Base-by-base conservation (phyloP, 1,140 invertebrate genomes). In the Orussus abietinus region DNA sequence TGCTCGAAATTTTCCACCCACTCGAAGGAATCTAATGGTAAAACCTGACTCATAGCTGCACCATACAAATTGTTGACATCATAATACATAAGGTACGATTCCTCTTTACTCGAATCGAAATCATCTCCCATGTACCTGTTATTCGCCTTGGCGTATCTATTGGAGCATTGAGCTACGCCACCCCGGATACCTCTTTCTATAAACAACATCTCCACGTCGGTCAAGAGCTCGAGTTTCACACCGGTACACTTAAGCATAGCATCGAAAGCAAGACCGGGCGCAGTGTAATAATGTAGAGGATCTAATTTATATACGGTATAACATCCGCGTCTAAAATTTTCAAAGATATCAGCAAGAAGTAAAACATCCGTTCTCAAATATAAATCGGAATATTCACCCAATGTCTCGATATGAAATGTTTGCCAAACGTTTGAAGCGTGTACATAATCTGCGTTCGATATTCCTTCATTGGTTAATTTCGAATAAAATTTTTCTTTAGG, bases 341-440 rank as follows among this genome's bases (percentile, higher is more conserved):
- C 57, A 52, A 75, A 74, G 18, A 73, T 44, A 50, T 74, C 68
- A 4, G 53, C 38, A 17, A 75, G 49, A 7, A 74, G 30, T n/a
- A 75, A 39, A 7, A 75, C 65, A 57, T 75, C 68, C 10, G 56
- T 56, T 49, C 64, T 66, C 12, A 71, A 36, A 47, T 74, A 64
- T 14, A 64, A 46, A 48, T 66, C 51, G 17, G 38, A 59, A 41
- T 62, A 62, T 30, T 59, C 45, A 17, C 57, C 56, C 38, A 59
- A 36, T 13, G 38, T 55, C 47, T 55, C 28, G 19, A 56, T 52
- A 22, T 54, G 29, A 51, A 77, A 77, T 29, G 20, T 47, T 14
- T 61, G 34, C 72, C 73, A 76, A 15, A 77, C 56, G 5, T 59
- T 57, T 47, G 54, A 18, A 4, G 69, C 72, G 60, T 73, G 66